Evolutionary conservation across 2,113 vertebrate species (phyloP), one percentile per base, ranked within the genome.

Genomic region (Cyanistes caeruleus): DNA sequence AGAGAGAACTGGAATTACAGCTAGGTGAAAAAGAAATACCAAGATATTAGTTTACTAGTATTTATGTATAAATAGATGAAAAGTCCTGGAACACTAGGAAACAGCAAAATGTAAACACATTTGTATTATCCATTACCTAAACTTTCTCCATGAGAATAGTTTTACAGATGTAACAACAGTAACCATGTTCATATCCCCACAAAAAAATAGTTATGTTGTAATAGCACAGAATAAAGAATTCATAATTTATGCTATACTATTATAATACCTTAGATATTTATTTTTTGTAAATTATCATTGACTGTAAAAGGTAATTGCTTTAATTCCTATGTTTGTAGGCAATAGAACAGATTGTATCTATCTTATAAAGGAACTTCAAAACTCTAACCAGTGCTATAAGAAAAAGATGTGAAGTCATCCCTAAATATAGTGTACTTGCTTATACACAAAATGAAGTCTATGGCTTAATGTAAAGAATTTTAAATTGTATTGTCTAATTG

Each of bases 21-120:
- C 12, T 75, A 75, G 92, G 35, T 65, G 53, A 86, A 91, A 91
- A 93, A 89, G 43, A 92, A 91, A 65, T 73, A 89, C 41, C 18
- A 73, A 68, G 11, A 37, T 6, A n/a, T 74, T 55, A 5, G 7
- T 85, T 94, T 89, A 56, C 46, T 90, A 89, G 64, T 24, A 35
- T 78, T 96, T 96, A 75, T 67, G 41, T 85, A 74, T 6, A 55
- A 25, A 37, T 55, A 69, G 74, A 84, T 27, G 20, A 95, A 89
- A 96, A 81, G 78, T 53, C 18, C 30, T 48, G 46, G 62, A 62
- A 39, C 19, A 24, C 35, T 51, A 82, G 44, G 76, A 82, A 93
- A 62, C 15, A 93, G 41, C 20, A 82, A 84, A 68, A 64, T 90
- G 48, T 88, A 93, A 93, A 88, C 28, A 63, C 12, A n/a, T 86